These are phyloP conservation scores for Pelosia muscerda DNA, from an alignment of 2,888 invertebrate species.

Conservation along the genomic window DNA sequence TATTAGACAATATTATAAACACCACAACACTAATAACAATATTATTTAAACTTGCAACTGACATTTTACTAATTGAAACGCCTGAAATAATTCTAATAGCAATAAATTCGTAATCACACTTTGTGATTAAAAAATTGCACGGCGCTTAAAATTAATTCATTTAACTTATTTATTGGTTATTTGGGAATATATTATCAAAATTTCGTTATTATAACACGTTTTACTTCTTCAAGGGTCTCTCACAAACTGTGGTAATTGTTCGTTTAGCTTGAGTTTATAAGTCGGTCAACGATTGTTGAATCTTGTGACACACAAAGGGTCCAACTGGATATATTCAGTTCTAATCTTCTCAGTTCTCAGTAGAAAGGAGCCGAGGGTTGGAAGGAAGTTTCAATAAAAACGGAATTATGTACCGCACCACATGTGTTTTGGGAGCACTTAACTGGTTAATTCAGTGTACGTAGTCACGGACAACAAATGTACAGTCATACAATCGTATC, in stretches of 20 bases:
- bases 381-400: slow-evolving; percentile 61
- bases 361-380: slow-evolving; percentile 54
- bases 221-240: slow-evolving; percentile 49
- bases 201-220: slow-evolving; percentile 41
- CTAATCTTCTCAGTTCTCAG: slow-evolving; percentile 43
- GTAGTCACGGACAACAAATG: too few species aligned
- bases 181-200: slow-evolving; percentile 20
- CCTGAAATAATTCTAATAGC: slow-evolving; percentile 45
- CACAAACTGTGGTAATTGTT: slow-evolving; percentile 56
- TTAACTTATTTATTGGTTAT: slow-evolving; percentile 9
- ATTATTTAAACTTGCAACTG: slow-evolving; percentile 27
- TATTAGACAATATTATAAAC: slow-evolving; percentile 55
- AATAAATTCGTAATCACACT: slow-evolving; percentile 26
- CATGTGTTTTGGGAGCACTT: slow-evolving; percentile 38
- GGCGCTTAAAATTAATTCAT: slow-evolving; percentile 20
- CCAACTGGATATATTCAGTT: slow-evolving; percentile 63
- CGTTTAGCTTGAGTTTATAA: slow-evolving; percentile 65
- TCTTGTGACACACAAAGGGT: slow-evolving; percentile 54
- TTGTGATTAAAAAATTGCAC: not conserved
- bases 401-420: slow-evolving; percentile 19
- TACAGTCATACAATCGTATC: not conserved
- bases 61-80: slow-evolving; percentile 42
- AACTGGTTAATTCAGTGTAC: slow-evolving; percentile 9
- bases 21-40: slow-evolving; percentile 57
- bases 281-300: slow-evolving; percentile 53